phyloP scores from a whole-genome alignment of 2,888 invertebrate species.

The Caradrina kadenii region DNA sequence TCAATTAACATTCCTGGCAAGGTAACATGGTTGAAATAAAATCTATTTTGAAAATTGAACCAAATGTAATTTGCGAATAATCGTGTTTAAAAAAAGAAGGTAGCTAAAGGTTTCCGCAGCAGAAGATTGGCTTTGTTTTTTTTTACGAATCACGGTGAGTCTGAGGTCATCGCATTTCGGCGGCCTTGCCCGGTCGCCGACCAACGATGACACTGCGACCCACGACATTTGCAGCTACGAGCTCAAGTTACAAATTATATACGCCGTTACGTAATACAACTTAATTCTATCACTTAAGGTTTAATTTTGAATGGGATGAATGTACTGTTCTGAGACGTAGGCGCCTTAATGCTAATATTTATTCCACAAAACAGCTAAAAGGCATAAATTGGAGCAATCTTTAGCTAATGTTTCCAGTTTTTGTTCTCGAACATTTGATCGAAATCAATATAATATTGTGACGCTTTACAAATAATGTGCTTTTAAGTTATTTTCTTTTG shows the following conservation, averaged over 20 bases:
- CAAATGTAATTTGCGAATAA: slow-evolving; percentile 48
- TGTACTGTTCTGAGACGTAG: slow-evolving; percentile 51
- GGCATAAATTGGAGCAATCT: slow-evolving; percentile 67
- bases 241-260: slow-evolving; percentile 65
- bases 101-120: slow-evolving; percentile 47
- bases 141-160: slow-evolving; percentile 70
- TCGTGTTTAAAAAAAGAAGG: slow-evolving; percentile 51
- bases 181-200: slow-evolving; percentile 90
- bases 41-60: slow-evolving; percentile 48
- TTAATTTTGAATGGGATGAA: slow-evolving; percentile 56
- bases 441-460: slow-evolving; percentile 14
- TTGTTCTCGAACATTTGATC: slow-evolving; percentile 41
- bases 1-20: slow-evolving; percentile 57
- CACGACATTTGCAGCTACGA: slow-evolving; percentile 77
- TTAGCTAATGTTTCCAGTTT: slow-evolving; percentile 32
- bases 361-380: slow-evolving; percentile 53
- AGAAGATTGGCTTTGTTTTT: slow-evolving; percentile 63
- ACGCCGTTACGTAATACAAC: slow-evolving; percentile 53
- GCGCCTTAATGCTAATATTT: slow-evolving; percentile 62
- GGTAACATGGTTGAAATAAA: slow-evolving; percentile 37
- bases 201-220: slow-evolving; percentile 82
- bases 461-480: not conserved
- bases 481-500: slow-evolving; percentile 4
- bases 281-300: slow-evolving; percentile 60
- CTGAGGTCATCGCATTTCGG: slow-evolving; percentile 87